These are phyloP conservation scores for Thunnus thynnus DNA, from an alignment of 2,113 vertebrate genomes.

Conservation along the genomic window DNA sequence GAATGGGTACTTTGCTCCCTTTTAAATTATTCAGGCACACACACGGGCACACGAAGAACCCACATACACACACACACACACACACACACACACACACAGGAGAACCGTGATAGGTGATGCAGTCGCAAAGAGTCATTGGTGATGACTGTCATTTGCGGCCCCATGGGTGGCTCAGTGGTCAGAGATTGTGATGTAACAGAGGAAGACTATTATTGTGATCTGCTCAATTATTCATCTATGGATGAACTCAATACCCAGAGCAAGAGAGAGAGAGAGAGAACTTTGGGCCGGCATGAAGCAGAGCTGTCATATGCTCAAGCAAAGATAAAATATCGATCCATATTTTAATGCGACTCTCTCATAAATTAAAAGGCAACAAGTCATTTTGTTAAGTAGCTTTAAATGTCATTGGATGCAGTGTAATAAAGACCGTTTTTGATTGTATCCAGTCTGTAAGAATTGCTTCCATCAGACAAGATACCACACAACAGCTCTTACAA, in stretches of 20 bases:
- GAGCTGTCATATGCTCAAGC: conserved; percentile 11
- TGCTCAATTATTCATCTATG: conserved; percentile 69
- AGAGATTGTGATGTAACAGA: conserved; percentile 64
- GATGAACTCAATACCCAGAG: conserved; percentile 57
- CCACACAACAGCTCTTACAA: background rate
- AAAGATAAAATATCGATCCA: conserved; percentile 5
- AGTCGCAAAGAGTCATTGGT: conserved; percentile 47
- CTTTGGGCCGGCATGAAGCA: conserved; percentile 32
- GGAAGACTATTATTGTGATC: conserved; percentile 70
- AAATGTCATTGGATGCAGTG: background rate
- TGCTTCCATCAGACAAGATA: background rate
- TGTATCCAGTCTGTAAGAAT: background rate
- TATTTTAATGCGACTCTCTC: background rate
- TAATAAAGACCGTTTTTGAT: background rate
- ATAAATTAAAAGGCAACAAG: background rate
- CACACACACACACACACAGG: conserved; percentile 3
- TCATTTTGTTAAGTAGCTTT: background rate
- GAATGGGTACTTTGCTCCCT: conserved; percentile 44
- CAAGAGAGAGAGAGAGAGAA: conserved; percentile 8
- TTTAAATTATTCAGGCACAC: conserved; percentile 66
- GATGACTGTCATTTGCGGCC: conserved; percentile 61
- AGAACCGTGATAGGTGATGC: conserved; percentile 33
- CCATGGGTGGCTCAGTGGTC: conserved; percentile 61
- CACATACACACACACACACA: too few species aligned
- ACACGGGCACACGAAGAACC: conserved; percentile 2